These are phyloP conservation scores for Caenorhabditis remanei DNA, from an alignment of 1,140 invertebrate genomes.

Conservation along the genomic window DNA sequence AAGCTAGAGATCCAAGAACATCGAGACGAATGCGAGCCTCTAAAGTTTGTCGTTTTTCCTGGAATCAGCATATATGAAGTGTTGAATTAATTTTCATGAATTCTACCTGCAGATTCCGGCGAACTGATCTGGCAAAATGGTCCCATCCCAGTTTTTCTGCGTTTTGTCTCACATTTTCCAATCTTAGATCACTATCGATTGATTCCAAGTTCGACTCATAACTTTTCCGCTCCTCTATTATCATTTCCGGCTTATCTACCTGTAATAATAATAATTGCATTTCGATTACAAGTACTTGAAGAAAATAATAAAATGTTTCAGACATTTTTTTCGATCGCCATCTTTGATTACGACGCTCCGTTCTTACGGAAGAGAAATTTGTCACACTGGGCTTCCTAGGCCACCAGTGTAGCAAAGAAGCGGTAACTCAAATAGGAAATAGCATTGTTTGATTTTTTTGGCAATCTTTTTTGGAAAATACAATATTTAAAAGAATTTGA, in stretches of 20 bases:
- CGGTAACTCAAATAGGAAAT: too few relatives aligned
- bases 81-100: neutral
- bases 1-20: constrained; percentile 9
- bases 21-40: constrained; percentile 1
- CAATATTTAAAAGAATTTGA: too few relatives aligned
- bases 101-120: neutral
- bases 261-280: neutral
- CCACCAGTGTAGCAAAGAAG: too few relatives aligned
- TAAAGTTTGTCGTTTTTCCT: constrained; percentile 19
- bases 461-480: too few relatives aligned
- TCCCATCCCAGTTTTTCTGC: constrained; percentile 45
- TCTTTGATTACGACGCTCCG: neutral
- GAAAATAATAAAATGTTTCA: too few relatives aligned
- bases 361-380: neutral
- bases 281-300: too few relatives aligned
- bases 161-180: constrained; percentile 6
- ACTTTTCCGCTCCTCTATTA: constrained; percentile 20
- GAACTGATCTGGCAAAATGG: constrained; percentile 8
- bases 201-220: constrained; percentile 23
- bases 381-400: neutral
- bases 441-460: too few relatives aligned
- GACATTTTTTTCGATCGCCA: too few relatives aligned
- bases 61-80: neutral
- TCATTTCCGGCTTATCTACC: constrained; percentile 25
- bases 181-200: constrained; percentile 26